phyloP scores from a whole-genome alignment of 2,113 vertebrate species.

The Formicarius rufipectus region DNA sequence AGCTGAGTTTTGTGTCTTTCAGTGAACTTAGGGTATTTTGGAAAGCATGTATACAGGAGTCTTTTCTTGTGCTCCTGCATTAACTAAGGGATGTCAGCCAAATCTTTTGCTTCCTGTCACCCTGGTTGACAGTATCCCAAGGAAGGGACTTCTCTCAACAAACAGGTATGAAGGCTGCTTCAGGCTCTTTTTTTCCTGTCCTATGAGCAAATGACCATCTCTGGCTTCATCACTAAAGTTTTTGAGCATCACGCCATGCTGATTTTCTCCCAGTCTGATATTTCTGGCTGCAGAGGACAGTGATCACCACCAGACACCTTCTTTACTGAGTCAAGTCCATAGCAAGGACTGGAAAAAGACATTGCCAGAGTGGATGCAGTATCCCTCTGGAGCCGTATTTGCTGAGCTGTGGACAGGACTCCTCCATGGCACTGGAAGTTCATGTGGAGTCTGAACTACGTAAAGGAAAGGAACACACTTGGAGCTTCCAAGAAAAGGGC shows the following conservation, averaged over 20 bases:
- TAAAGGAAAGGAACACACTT: neutral
- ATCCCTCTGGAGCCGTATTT: neutral
- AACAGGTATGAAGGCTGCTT: neutral
- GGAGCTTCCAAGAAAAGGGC: neutral
- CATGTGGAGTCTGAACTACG: neutral
- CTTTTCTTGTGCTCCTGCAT: neutral
- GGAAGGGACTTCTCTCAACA: neutral
- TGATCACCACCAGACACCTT: accelerated
- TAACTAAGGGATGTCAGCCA: accelerated
- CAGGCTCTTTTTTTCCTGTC: neutral
- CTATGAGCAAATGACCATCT: neutral
- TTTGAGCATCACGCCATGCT: neutral
- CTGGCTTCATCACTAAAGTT: neutral
- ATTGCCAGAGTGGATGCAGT: accelerated
- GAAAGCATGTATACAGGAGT: neutral
- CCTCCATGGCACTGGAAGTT: neutral
- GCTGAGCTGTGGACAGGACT: neutral
- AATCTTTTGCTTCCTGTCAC: neutral
- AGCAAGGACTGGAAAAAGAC: neutral
- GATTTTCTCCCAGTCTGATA: neutral
- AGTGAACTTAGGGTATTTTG: neutral
- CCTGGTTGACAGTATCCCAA: neutral
- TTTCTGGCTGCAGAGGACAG: neutral
- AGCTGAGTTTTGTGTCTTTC: neutral
- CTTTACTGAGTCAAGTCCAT: neutral